These are phyloP conservation scores for Danio aesculapii DNA, from an alignment of 2,797 vertebrate genomes.

Conservation along the genomic window DNA sequence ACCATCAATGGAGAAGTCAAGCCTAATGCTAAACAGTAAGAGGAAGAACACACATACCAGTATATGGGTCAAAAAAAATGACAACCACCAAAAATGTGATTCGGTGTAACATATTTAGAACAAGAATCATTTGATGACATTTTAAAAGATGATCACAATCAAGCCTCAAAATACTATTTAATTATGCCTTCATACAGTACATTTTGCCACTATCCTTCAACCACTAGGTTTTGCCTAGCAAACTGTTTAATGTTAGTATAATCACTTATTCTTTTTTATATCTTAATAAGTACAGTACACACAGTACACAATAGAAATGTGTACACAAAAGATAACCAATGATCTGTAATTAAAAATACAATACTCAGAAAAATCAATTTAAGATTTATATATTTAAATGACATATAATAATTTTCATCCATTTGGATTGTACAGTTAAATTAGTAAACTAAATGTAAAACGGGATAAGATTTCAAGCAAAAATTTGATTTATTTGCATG, in stretches of 20 bases:
- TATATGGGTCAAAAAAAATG: background rate
- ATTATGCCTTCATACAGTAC: no score
- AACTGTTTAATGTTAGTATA: no score
- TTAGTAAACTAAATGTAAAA: background rate
- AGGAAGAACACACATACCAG: background rate
- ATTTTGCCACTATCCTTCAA: no score
- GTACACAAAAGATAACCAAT: background rate
- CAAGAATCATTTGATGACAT: no score
- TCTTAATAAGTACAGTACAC: no score
- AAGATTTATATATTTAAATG: background rate
- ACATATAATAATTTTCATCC: background rate
- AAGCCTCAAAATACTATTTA: no score
- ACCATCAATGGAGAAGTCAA: constrained; percentile 62
- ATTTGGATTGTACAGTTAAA: background rate
- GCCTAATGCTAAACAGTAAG: constrained; percentile 58
- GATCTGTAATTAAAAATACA: background rate
- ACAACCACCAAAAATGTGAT: no score
- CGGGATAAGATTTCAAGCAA: background rate
- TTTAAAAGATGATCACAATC: no score
- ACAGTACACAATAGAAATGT: no score
- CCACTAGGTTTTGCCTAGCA: no score
- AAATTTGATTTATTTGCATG: background rate
- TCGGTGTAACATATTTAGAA: no score
- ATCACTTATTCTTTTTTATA: no score
- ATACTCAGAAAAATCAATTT: background rate